A percentile compares a stretch with the other conserved stretches of the same genome.
Evolutionary conservation across 2,888 invertebrate species (phyloP).

Genomic region (Philonicus albiceps): DNA sequence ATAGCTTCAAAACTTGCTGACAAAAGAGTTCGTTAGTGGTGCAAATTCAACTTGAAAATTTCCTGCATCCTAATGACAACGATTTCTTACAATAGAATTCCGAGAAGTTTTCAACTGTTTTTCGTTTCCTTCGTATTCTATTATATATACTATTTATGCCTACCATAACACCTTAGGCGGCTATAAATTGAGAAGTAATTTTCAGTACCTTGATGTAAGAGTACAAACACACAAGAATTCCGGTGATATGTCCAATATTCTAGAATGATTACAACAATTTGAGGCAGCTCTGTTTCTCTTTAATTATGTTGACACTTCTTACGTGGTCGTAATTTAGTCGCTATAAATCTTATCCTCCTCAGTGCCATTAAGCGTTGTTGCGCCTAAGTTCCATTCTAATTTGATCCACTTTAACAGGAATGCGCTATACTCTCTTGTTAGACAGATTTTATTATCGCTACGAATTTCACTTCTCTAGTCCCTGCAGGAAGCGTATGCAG

Average conservation of each 20-base stretch:
- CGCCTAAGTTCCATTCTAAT: conserved; percentile 34
- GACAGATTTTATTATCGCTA: conserved; percentile 49
- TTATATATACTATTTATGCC: background rate
- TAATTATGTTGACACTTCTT: conserved; percentile 48
- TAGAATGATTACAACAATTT: background rate
- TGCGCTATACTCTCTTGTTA: conserved; percentile 40
- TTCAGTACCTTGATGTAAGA: background rate
- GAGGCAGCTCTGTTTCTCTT: conserved; percentile 10
- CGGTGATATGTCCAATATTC: background rate
- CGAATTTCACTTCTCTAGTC: conserved; percentile 39
- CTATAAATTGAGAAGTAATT: background rate
- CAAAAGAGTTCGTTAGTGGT: background rate
- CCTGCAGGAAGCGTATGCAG: conserved; percentile 1
- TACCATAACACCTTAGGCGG: background rate
- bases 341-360: conserved; percentile 45
- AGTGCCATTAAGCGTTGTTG: conserved; percentile 33
- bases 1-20: background rate
- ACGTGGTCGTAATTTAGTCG: conserved; percentile 46
- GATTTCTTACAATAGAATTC: background rate
- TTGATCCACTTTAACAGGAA: conserved; percentile 9
- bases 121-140: background rate
- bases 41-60: background rate
- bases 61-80: background rate
- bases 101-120: background rate
- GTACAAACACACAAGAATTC: background rate